A percentile compares a stretch with the other conserved stretches of the same genome.
These are phyloP conservation scores for Baronia brevicornis DNA, from an alignment of 2,888 invertebrate species.

Conservation along the genomic window DNA sequence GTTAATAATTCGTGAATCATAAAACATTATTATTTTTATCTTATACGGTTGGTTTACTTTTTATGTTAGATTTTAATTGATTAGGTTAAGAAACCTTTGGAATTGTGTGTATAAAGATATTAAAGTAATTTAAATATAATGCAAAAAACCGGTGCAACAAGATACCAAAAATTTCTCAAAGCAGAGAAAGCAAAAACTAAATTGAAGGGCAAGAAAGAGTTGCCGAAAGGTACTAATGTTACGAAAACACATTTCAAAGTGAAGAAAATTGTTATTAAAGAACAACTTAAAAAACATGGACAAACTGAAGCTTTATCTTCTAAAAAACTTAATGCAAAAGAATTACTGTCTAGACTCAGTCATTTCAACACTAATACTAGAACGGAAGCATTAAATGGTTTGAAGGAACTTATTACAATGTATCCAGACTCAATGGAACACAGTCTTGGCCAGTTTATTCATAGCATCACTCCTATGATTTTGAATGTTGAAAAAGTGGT, in stretches of 20 bases:
- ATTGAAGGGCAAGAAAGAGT: slow-evolving; percentile 87
- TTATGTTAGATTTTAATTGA: no score
- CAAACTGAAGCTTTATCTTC: slow-evolving; percentile 76
- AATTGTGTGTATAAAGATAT: neutral
- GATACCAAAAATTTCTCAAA: slow-evolving; percentile 84
- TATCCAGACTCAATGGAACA: slow-evolving; percentile 58
- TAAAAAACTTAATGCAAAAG: slow-evolving; percentile 82
- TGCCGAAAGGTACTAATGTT: slow-evolving; percentile 92
- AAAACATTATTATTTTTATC: no score
- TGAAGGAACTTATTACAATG: slow-evolving; percentile 68
- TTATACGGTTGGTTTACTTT: no score
- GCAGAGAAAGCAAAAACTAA: slow-evolving; percentile 92
- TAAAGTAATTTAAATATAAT: slow-evolving; percentile 26
- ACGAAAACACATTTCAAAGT: slow-evolving; percentile 93
- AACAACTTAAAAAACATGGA: slow-evolving; percentile 79
- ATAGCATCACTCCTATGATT: slow-evolving; percentile 80
- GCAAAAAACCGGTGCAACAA: slow-evolving; percentile 67
- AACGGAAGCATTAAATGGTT: slow-evolving; percentile 77
- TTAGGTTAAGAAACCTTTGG: no score
- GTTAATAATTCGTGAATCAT: no score
- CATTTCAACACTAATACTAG: slow-evolving; percentile 84
- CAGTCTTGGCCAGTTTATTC: slow-evolving; percentile 80
- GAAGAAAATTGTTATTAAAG: slow-evolving; percentile 87
- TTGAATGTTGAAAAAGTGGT: slow-evolving; percentile 82
- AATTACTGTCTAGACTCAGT: slow-evolving; percentile 80